Base-by-base conservation (phyloP, 2,797 vertebrate species). In the Iguana delicatissima region DNA sequence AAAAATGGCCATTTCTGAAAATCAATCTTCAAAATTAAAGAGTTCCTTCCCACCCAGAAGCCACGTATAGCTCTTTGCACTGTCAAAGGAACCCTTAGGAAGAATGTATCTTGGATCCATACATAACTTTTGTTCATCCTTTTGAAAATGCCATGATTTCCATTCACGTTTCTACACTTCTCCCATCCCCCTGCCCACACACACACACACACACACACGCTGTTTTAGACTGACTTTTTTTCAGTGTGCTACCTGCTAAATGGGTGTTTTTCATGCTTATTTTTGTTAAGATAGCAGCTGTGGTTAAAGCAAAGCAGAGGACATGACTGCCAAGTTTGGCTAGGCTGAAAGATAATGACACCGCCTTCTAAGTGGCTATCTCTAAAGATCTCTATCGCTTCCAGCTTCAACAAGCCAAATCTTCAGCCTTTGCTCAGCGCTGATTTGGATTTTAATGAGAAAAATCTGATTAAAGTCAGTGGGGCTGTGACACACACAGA, bases 401-500 rank as follows among this genome's bases (percentile, higher is more conserved):
- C 55, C n/a, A 16, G 77, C 87, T 46, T 9, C 38, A 29, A 14
- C 57, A n/a, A 76, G 32, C 62, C 38, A 73, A 35, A 26, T 62
- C 22, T 52, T 80, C 38, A 3, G 8, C 35, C 26, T 85, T 76
- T n/a, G 24, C 87, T 82, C 79, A 1, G 10, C 26, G 20, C 38
- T 16, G 32, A 62, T 86, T 86, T 62, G 67, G 67, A 62, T 86
- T 81, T 86, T 90, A 81, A 86, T 86, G 84, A 86, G 79, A n/a
- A 42, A 22, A 2, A 35, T n/a, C 22, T 80, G 52, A 87, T 80
- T 88, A 59, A 72, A 88, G 74, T 79, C 62, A n/a, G 76, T 46
- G 76, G 74, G 55, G 26, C 81, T 74, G 52, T 62, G 59, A 59
- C 57, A 77, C 57, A n/a, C 69, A 38, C 16, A 7, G 91, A 77